These are phyloP conservation scores for Aptenodytes patagonicus DNA, from an alignment of 2,113 vertebrate species.

Conservation along the genomic window DNA sequence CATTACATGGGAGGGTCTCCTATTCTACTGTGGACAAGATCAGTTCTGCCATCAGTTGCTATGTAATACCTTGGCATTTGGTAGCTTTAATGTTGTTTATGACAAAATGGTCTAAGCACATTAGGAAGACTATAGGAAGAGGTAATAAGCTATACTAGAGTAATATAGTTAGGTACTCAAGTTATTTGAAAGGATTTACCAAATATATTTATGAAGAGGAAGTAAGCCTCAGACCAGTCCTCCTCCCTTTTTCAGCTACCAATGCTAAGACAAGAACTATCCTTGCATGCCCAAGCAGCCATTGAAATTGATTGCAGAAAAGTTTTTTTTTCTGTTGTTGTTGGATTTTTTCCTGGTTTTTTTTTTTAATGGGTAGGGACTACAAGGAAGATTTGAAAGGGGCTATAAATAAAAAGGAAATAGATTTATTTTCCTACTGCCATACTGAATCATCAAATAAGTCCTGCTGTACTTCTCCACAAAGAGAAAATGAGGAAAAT, in stretches of 20 bases:
- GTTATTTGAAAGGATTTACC: background rate
- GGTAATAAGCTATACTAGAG: background rate
- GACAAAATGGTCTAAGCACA: background rate
- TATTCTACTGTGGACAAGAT: background rate
- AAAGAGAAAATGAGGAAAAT: background rate
- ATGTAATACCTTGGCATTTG: background rate
- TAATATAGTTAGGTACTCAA: background rate
- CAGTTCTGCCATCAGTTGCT: background rate
- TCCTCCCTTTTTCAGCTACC: background rate
- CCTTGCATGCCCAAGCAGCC: background rate
- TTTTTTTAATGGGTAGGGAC: background rate
- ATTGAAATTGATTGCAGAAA: background rate
- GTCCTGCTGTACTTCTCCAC: background rate
- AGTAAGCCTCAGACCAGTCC: background rate
- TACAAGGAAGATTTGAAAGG: background rate
- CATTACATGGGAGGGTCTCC: background rate
- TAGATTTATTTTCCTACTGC: background rate
- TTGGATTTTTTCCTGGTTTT: background rate
- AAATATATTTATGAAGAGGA: background rate
- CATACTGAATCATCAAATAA: background rate
- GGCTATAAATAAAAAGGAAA: background rate
- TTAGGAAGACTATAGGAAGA: background rate
- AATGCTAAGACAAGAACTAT: background rate
- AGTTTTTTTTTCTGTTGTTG: fast-evolving
- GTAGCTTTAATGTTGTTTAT: background rate